These are phyloP conservation scores for Dioctria linearis DNA, from an alignment of 2,888 invertebrate species.

Conservation along the genomic window DNA sequence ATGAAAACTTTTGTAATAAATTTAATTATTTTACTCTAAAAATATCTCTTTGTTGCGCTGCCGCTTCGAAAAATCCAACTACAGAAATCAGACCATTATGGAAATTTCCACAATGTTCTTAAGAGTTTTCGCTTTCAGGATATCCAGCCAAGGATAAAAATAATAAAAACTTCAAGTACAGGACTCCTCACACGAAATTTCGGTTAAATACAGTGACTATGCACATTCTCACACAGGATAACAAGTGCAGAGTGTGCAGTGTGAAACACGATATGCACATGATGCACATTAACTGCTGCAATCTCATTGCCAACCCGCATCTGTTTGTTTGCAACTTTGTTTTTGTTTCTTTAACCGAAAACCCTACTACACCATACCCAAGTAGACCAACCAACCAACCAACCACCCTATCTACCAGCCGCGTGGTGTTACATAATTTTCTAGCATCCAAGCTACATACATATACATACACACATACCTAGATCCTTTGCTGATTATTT, in stretches of 20 bases:
- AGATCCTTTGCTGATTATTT: conserved; percentile 27
- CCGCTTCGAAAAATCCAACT: too few relatives aligned
- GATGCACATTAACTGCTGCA: conserved; percentile 3
- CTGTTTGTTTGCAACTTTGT: conserved; percentile 7
- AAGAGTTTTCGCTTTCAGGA: too few relatives aligned
- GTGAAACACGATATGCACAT: conserved; percentile 8
- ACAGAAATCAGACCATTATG: too few relatives aligned
- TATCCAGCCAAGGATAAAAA: too few relatives aligned
- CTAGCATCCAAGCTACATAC: background rate
- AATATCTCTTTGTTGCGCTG: too few relatives aligned
- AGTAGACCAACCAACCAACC: too few relatives aligned
- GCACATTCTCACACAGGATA: background rate
- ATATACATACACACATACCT: background rate
- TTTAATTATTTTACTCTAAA: too few relatives aligned
- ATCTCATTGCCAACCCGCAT: conserved; percentile 22
- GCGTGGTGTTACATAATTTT: background rate
- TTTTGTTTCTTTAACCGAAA: background rate
- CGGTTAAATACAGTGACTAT: background rate
- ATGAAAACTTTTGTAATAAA: too few relatives aligned
- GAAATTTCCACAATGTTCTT: too few relatives aligned
- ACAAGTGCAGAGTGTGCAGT: background rate
- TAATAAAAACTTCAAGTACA: too few relatives aligned
- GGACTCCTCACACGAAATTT: background rate
- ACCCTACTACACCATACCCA: background rate
- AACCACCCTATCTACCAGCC: too few relatives aligned